Conservation (phyloP, 1,140 invertebrate genomes). For the Calliphora vicina region DNA sequence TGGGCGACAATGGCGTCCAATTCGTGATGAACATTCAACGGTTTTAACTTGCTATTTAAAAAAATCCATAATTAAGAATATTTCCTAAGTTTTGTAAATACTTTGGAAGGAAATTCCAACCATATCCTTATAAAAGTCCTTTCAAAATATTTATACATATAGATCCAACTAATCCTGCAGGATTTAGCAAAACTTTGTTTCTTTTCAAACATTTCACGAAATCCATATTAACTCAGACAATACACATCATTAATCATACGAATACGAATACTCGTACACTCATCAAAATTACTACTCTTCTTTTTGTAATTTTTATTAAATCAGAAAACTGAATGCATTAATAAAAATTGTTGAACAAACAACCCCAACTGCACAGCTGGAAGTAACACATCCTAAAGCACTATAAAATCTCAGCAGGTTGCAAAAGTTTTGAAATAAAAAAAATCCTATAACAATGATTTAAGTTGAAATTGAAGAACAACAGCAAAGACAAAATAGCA, state of each 20-base stretch:
- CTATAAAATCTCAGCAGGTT: background rate
- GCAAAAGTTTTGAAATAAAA: background rate
- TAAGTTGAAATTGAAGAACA: background rate
- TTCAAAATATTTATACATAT: too few species aligned
- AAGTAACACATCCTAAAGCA: background rate
- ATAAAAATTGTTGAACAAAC: background rate
- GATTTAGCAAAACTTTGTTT: too few species aligned
- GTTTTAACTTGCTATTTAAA: too few species aligned
- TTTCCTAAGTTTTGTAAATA: too few species aligned
- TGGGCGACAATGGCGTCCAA: too few species aligned
- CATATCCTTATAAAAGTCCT: too few species aligned
- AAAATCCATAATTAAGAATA: too few species aligned
- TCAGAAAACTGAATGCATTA: background rate
- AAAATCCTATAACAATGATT: background rate
- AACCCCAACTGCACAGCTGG: background rate
- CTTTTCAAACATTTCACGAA: background rate
- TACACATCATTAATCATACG: background rate
- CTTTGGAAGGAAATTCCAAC: too few species aligned
- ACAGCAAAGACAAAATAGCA: background rate
- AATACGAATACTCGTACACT: too few species aligned
- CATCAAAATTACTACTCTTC: background rate
- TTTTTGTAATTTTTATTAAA: background rate
- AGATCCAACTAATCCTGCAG: too few species aligned
- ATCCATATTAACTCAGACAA: background rate
- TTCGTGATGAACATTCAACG: too few species aligned